Evolutionary conservation across 1,140 invertebrate species (phyloP).

Genomic region (Globodera rostochiensis): DNA sequence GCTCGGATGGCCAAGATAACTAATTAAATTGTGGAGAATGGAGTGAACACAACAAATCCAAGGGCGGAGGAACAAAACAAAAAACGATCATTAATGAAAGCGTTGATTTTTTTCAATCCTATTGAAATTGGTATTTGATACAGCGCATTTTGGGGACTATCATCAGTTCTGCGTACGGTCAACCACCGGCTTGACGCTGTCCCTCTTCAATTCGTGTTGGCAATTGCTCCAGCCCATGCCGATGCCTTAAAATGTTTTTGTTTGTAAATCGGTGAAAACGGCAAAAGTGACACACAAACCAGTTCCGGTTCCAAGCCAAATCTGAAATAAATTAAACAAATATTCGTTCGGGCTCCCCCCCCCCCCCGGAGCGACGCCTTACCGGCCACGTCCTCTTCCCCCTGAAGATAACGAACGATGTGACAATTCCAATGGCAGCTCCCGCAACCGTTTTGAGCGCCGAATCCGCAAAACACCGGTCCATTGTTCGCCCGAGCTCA

Average conservation of each 20-base stretch:
- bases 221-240: slow-evolving; percentile 51
- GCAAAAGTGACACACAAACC: slow-evolving; percentile 13
- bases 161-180: too few species aligned
- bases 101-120: too few species aligned
- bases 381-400: slow-evolving; percentile 41
- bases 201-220: slow-evolving; percentile 33
- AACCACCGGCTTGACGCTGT: neutral
- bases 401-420: slow-evolving; percentile 46
- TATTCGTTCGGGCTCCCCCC: neutral
- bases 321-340: neutral
- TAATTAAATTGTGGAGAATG: too few species aligned
- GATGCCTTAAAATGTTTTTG: slow-evolving; percentile 35
- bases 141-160: too few species aligned
- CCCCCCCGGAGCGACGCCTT: neutral
- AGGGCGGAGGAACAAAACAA: too few species aligned
- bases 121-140: too few species aligned
- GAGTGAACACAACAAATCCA: too few species aligned
- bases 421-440: slow-evolving; percentile 44
- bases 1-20: too few species aligned
- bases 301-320: slow-evolving; percentile 54
- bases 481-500: slow-evolving; percentile 47
- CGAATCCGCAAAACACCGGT: slow-evolving; percentile 53
- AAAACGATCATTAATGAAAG: too few species aligned
- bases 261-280: neutral
- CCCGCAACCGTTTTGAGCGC: slow-evolving; percentile 47